Evolutionary conservation across 2,113 vertebrate species (phyloP), one percentile per base, ranked within the genome.

Genomic region (Struthidea cinerea): DNA sequence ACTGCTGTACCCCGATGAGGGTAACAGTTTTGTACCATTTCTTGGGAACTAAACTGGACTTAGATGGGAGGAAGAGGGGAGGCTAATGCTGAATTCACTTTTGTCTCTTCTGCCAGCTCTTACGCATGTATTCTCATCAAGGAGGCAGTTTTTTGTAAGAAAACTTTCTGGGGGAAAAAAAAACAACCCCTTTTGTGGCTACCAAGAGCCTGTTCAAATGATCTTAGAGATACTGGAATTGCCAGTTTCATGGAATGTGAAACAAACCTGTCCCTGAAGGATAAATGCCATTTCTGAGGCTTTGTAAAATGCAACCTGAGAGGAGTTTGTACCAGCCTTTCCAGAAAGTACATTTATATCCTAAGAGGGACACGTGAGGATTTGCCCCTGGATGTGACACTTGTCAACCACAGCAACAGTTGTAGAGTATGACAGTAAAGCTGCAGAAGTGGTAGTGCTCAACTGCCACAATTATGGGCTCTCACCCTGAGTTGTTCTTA

Each of bases 301-400:
- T 63, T 60, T 81, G 32, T 76, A 37, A 59, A 77, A 49, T 35
- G 8, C 27, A 28, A 4, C 18, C 9, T 11, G 8, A 64, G 56
- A 87, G 9, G 24, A n/a, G 13, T n/a, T 85, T 56, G 26, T 80
- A 30, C 32, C 50, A 61, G 11, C 37, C 16, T 64, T 7, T 60
- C 3, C 56, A 68, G 59, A 68, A 73, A 64, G 23, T 28, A 32
- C 13, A 4, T 17, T 80, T 69, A 11, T 60, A 0, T 35, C 32
- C 10, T 37, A 10, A 70, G 46, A 61, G 24, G 11, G 4, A 19
- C 17, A 10, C 0, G 0, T 37, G 44, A 61, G 10, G 15, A 21
- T 39, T 73, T 35, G 16, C 39, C 37, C 19, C 14, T 83, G 57
- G 11, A 15, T 41, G 22, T 50, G 32, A 47, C 28, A 42, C 8